Conservation (phyloP, 1,140 invertebrate species). For the Diachasma alloeum region DNA sequence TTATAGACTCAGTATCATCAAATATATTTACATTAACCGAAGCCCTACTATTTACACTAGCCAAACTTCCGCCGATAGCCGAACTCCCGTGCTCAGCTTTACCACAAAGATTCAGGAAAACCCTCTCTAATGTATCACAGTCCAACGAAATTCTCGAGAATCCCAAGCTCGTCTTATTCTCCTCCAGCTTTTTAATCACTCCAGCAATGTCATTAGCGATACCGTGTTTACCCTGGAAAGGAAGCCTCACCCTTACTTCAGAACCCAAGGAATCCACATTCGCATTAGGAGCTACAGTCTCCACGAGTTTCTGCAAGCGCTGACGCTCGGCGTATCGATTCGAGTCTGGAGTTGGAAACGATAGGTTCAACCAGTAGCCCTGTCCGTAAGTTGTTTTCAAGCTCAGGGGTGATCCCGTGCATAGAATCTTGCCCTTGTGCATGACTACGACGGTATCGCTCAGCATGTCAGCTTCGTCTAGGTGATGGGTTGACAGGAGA, state of each 20-base stretch:
- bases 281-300: constrained; percentile 61
- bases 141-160: constrained; percentile 64
- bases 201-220: constrained; percentile 65
- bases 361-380: constrained; percentile 76
- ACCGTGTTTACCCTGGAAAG: constrained; percentile 65
- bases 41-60: constrained; percentile 36
- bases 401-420: constrained; percentile 72
- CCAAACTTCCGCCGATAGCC: constrained; percentile 26
- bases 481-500: constrained; percentile 76
- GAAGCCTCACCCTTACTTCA: constrained; percentile 63
- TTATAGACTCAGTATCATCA: constrained; percentile 56
- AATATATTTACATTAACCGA: constrained; percentile 37
- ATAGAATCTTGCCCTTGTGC: constrained; percentile 69
- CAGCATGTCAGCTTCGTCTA: constrained; percentile 74
- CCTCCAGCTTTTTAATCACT: constrained; percentile 60
- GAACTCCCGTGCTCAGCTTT: constrained; percentile 49
- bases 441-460: constrained; percentile 74
- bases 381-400: constrained; percentile 80
- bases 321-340: constrained; percentile 15
- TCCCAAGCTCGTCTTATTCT: constrained; percentile 54
- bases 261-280: constrained; percentile 51
- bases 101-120: constrained; percentile 67
- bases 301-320: constrained; percentile 50
- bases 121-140: constrained; percentile 68
- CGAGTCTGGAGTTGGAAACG: constrained; percentile 48